Conservation (phyloP, 2,888 invertebrate genomes). For the Nomada fabriciana region DNA sequence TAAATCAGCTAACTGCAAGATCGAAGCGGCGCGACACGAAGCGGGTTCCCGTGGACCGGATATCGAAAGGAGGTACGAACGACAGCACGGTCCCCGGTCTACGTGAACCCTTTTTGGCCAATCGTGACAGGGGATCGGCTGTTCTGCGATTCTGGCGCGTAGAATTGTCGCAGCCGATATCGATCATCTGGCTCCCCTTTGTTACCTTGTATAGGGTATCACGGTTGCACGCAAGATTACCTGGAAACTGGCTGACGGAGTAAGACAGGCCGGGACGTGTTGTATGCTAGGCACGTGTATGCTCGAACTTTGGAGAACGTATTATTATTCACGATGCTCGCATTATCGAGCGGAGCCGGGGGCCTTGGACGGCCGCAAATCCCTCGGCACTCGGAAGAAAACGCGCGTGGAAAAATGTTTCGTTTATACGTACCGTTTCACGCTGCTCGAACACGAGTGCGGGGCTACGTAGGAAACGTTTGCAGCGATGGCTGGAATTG, state of each 20-base stretch:
- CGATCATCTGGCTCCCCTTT: constrained; percentile 36
- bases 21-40: too few species aligned
- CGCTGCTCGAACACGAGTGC: constrained; percentile 8
- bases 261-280: background rate
- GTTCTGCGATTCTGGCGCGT: background rate
- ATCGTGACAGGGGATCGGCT: background rate
- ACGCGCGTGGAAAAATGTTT: constrained; percentile 40
- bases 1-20: constrained; percentile 31
- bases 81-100: background rate
- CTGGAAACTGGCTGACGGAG: constrained; percentile 5
- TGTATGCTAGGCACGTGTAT: constrained; percentile 36
- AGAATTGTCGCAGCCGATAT: background rate
- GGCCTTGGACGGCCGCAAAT: constrained; percentile 28
- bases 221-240: constrained; percentile 35
- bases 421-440: constrained; percentile 24
- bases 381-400: constrained; percentile 17
- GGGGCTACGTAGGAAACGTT: background rate
- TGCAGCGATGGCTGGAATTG: constrained; percentile 15
- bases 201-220: constrained; percentile 23
- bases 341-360: constrained; percentile 5
- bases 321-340: constrained; percentile 41
- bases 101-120: background rate
- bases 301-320: constrained; percentile 27
- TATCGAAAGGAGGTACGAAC: background rate
- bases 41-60: constrained; percentile 3